Conservation (phyloP, 2,888 invertebrate genomes). For the Leucophenga montana region DNA sequence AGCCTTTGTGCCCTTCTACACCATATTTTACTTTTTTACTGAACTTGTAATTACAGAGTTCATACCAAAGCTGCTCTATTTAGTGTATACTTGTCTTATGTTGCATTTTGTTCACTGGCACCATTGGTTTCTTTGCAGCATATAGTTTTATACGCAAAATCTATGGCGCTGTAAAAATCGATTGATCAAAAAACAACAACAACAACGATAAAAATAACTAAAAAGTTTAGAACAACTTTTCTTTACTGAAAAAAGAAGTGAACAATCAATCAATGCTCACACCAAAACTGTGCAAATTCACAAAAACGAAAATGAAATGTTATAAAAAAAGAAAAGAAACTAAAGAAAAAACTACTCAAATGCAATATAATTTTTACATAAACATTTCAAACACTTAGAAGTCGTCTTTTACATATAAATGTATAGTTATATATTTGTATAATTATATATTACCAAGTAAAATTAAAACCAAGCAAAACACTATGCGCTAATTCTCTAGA, state of each 20-base stretch:
- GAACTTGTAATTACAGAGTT: constrained; percentile 98
- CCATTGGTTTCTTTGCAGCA: constrained; percentile 97
- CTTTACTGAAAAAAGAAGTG: not conserved
- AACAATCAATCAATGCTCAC: constrained; percentile 49
- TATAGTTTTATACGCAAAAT: constrained; percentile 97
- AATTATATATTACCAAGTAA: not conserved
- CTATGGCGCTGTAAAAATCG: constrained; percentile 98
- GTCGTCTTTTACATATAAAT: constrained; percentile 4
- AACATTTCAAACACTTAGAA: not conserved
- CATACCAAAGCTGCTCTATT: constrained; percentile 95
- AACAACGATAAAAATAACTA: constrained; percentile 2
- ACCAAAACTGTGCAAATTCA: constrained; percentile 51
- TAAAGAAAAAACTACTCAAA: not conserved
- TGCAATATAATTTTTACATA: constrained; percentile 53
- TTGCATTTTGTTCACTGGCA: constrained; percentile 97
- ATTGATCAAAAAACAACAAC: constrained; percentile 75
- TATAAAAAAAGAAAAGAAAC: constrained; percentile 13
- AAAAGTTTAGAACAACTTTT: not conserved
- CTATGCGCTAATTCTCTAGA: not conserved
- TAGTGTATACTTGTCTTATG: constrained; percentile 95
- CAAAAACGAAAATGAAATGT: constrained; percentile 3
- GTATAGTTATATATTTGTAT: constrained; percentile 5
- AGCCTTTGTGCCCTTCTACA: constrained; percentile 93
- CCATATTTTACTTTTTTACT: constrained; percentile 96
- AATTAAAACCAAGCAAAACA: not conserved